phyloP scores from a whole-genome alignment of 2,888 invertebrate species.

The Kryphioiulus occultus region DNA sequence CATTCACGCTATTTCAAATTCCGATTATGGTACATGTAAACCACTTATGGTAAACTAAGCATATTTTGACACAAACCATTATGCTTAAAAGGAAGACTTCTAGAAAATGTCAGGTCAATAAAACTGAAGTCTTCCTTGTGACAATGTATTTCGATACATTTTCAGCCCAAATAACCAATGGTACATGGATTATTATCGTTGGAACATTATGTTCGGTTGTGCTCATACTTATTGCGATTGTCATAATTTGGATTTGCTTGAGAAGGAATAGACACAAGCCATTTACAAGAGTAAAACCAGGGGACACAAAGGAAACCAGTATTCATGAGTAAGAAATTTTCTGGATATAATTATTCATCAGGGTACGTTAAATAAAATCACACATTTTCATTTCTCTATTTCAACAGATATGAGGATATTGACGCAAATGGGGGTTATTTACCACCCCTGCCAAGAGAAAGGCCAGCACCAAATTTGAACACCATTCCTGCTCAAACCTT shows the following conservation, averaged over 20 bases:
- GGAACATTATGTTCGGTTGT: neutral
- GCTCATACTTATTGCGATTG: neutral
- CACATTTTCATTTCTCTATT: neutral
- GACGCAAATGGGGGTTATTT: neutral
- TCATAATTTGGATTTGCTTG: neutral
- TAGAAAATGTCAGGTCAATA: too few relatives aligned
- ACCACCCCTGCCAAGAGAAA: neutral
- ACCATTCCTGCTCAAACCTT: neutral
- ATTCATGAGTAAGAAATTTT: neutral
- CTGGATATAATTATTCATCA: neutral
- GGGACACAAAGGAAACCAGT: neutral
- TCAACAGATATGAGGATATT: neutral
- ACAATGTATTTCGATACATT: too few relatives aligned
- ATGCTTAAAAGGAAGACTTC: too few relatives aligned
- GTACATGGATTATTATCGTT: neutral
- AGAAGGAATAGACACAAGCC: neutral
- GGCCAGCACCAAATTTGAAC: neutral
- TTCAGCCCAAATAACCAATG: neutral
- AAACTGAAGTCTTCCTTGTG: too few relatives aligned
- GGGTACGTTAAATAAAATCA: too few relatives aligned
- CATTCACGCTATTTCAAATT: too few relatives aligned
- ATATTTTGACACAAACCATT: too few relatives aligned
- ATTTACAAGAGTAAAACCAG: neutral
- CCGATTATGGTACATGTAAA: too few relatives aligned
- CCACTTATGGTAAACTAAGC: too few relatives aligned